phyloP scores from a whole-genome alignment of 2,113 vertebrate species.

The Empidonax traillii region DNA sequence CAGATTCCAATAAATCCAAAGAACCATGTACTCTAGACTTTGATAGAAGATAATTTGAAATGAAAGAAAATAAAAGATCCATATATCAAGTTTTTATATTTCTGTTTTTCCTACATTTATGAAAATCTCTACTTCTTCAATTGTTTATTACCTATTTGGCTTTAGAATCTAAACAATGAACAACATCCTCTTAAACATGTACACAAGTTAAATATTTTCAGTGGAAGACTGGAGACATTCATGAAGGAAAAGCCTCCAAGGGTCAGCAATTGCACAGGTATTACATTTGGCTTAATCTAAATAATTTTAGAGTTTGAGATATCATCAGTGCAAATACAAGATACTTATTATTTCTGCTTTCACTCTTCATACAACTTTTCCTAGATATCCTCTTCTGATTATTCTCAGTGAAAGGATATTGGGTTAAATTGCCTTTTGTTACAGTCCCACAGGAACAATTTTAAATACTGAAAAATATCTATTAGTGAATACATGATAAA shows the following conservation, averaged over 20 bases:
- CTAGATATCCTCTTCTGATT: background rate
- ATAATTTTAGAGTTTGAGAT: background rate
- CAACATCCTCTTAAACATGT: background rate
- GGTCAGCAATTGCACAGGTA: background rate
- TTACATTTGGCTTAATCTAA: background rate
- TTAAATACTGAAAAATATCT: background rate
- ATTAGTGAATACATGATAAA: background rate
- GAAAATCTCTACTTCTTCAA: background rate
- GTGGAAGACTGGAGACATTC: background rate
- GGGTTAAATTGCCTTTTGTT: background rate
- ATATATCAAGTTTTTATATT: background rate
- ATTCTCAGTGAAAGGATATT: background rate
- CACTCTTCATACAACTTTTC: background rate
- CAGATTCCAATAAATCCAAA: background rate
- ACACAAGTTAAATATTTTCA: background rate
- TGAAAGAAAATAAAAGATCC: background rate
- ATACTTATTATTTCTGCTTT: background rate
- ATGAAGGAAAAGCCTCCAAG: background rate
- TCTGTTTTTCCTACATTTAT: background rate
- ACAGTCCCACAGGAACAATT: background rate
- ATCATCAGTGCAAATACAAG: background rate
- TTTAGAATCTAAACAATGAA: background rate
- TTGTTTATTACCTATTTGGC: background rate
- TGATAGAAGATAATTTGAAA: background rate
- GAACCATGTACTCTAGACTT: background rate